Conservation (phyloP, 2,113 vertebrate genomes). For the Azemiops feae region DNA sequence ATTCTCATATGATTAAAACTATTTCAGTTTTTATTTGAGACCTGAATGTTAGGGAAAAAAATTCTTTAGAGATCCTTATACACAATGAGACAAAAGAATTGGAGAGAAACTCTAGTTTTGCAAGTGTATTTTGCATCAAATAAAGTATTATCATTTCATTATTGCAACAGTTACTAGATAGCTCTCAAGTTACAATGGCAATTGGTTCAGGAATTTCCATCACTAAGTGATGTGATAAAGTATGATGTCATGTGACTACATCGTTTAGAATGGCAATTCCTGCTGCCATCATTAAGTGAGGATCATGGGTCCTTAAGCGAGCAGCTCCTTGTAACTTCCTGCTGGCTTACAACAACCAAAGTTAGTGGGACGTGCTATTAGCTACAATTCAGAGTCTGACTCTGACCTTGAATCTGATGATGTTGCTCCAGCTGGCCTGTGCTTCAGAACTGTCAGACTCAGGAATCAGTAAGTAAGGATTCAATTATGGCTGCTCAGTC, state of each 20-base stretch:
- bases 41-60: slow-evolving; percentile 46
- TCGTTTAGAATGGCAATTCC: neutral
- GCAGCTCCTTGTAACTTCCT: neutral
- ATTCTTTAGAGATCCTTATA: slow-evolving; percentile 45
- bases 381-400: neutral
- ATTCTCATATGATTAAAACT: slow-evolving; percentile 63
- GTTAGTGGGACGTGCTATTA: neutral
- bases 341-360: neutral
- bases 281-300: neutral
- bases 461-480: neutral
- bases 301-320: neutral
- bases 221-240: neutral
- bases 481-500: neutral
- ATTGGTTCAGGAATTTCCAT: neutral
- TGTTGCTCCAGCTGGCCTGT: neutral
- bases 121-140: slow-evolving; percentile 58
- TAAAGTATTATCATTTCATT: slow-evolving; percentile 53
- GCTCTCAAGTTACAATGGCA: neutral
- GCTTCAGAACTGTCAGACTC: neutral
- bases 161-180: neutral
- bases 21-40: slow-evolving; percentile 61
- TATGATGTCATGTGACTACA: neutral
- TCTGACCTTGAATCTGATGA: neutral
- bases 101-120: slow-evolving; percentile 62
- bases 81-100: slow-evolving; percentile 45